phyloP scores from a whole-genome alignment of 2,113 vertebrate species.

The Epinephelus fuscoguttatus region DNA sequence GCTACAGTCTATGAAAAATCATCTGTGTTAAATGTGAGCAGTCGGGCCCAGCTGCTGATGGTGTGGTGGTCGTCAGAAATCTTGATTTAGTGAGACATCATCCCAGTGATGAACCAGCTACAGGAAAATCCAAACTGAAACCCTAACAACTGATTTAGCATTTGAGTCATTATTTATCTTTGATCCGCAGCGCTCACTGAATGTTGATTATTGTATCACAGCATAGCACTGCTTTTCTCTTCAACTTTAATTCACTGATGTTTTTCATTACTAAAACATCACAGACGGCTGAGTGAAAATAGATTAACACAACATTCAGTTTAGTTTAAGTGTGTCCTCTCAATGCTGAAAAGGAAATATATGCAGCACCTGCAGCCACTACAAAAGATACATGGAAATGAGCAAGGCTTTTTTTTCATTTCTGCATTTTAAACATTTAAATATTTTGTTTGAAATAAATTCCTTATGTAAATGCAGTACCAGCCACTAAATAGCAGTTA shows the following conservation, averaged over 20 bases:
- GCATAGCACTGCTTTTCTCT: not conserved
- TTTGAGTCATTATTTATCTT: conserved; percentile 54
- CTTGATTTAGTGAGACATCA: conserved; percentile 9
- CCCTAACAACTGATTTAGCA: conserved; percentile 40
- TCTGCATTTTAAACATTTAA: not conserved
- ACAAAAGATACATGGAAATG: conserved; percentile 8
- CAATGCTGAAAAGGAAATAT: conserved; percentile 14
- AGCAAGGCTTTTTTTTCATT: not conserved
- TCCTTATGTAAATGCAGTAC: not conserved
- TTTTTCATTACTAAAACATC: conserved; percentile 55
- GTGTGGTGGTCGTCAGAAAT: conserved; percentile 20
- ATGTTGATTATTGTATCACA: conserved; percentile 57
- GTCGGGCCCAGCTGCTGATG: not conserved
- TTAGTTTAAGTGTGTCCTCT: conserved; percentile 4
- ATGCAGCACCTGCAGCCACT: conserved; percentile 40
- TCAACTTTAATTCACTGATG: conserved; percentile 51
- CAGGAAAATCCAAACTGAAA: conserved; percentile 38
- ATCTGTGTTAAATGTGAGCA: conserved; percentile 23
- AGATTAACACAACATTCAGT: conserved; percentile 18
- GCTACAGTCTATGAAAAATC: not conserved
- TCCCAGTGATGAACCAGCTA: conserved; percentile 25
- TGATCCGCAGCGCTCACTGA: conserved; percentile 36
- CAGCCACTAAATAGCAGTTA: not conserved
- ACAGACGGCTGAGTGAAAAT: conserved; percentile 27
- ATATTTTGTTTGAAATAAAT: not conserved